A percentile compares a stretch with the other conserved stretches of the same genome.
These are phyloP conservation scores for Holacanthus passer DNA, from an alignment of 2,113 vertebrate species.

Conservation along the genomic window DNA sequence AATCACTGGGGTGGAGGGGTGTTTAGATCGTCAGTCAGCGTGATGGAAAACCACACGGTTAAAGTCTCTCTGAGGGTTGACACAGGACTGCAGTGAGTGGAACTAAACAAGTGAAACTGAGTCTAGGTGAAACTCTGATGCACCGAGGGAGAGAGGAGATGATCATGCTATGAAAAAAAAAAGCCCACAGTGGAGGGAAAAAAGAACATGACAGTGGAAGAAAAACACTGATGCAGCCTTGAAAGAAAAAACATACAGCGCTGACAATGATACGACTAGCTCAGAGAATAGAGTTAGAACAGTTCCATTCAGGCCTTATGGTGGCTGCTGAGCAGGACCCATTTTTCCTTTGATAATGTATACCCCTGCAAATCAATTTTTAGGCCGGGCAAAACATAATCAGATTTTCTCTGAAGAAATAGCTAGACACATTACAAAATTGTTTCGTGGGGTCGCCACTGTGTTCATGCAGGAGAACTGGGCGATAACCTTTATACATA, in stretches of 20 bases:
- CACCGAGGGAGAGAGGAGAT: slow-evolving; percentile 36
- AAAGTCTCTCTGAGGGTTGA: slow-evolving; percentile 75
- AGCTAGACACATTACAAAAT: slow-evolving; percentile 77
- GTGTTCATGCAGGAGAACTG: slow-evolving; percentile 71
- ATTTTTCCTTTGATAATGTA: slow-evolving; percentile 69
- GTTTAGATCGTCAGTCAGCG: slow-evolving; percentile 76
- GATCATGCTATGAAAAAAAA: slow-evolving; percentile 33
- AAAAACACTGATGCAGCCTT: slow-evolving; percentile 48
- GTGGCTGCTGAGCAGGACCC: slow-evolving; percentile 26
- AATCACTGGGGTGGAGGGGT: slow-evolving; percentile 75
- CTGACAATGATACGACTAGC: slow-evolving; percentile 13
- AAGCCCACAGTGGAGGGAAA: slow-evolving; percentile 13
- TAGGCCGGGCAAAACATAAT: slow-evolving; percentile 66
- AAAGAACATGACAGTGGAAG: slow-evolving; percentile 44
- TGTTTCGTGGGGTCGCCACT: slow-evolving; percentile 73
- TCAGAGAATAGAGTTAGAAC: slow-evolving; percentile 32
- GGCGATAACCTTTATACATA: slow-evolving; percentile 84
- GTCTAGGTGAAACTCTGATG: slow-evolving; percentile 61
- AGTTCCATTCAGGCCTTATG: slow-evolving; percentile 34
- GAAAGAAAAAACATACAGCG: slow-evolving; percentile 37
- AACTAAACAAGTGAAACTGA: slow-evolving; percentile 71
- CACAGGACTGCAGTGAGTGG: slow-evolving; percentile 58
- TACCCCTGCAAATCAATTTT: slow-evolving; percentile 75
- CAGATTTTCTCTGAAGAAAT: slow-evolving; percentile 77
- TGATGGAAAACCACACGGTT: slow-evolving; percentile 76